Evolutionary conservation across 2,797 vertebrate genomes (phyloP), one percentile per base, ranked within the genome.

Genomic region (Thamnophis elegans): DNA sequence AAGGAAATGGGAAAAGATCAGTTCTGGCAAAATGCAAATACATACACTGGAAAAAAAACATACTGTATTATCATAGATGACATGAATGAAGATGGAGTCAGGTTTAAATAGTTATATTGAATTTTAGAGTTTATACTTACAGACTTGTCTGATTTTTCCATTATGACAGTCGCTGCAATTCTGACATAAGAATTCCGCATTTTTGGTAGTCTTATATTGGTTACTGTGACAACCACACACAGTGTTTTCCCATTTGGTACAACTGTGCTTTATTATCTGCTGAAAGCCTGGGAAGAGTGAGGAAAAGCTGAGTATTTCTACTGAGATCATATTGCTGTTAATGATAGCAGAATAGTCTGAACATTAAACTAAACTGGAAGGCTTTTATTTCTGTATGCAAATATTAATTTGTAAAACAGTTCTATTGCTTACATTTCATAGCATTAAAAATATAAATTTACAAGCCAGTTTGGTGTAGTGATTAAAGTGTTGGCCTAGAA

Each of bases 181-280:
- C 89, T 47, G 94, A 62, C 97, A 97, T n/a, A 5, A 68, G 73
- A 97, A 97, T 26, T 94, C 14, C 89, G 93, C 87, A 0, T 0
- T 12, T 0, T 0, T 0, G 58, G 53, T 90, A 78, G 16, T 0
- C 68, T 87, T 94, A 78, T 96, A 97, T 0, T 97, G 95, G 62
- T 96, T 94, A 51, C 91, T 92, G 65, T 12, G 89, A 92, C 97
- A 97, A 73, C 96, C 95, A 3, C 97, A 97, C 0, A 96, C 16
- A 0, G 96, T 97, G 51, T 97, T 93, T 59, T 94, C 89, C 59
- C 93, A 92, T 53, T 60, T 89, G 12, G 53, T 96, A 91, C 97
- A 97, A 0, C 85, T 91, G 0, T 3, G 36, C 91, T 68, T n/a
- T 86, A 90, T 78, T 95, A 96, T 95, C 94, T 97, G 97, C 6